Conservation (phyloP, 2,888 invertebrate genomes). For the Phorcus lineatus region DNA sequence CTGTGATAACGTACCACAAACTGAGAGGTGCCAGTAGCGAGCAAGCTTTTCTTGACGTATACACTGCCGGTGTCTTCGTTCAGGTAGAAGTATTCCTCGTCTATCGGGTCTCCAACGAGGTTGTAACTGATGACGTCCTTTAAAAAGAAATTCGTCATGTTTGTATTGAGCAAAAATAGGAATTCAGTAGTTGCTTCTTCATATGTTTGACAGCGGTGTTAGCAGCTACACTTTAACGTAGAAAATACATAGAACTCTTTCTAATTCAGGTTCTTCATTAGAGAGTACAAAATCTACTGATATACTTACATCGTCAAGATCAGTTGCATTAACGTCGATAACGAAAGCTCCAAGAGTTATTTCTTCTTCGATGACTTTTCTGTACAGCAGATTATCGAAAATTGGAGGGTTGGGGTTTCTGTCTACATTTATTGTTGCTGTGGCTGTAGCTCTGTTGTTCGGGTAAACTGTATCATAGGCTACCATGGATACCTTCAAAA, state of each 20-base stretch:
- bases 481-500: slow-evolving; percentile 48
- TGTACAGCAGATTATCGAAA: slow-evolving; percentile 48
- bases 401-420: slow-evolving; percentile 64
- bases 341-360: slow-evolving; percentile 51
- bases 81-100: slow-evolving; percentile 59
- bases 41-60: slow-evolving; percentile 53
- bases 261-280: too few relatives aligned
- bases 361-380: slow-evolving; percentile 50
- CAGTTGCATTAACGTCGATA: slow-evolving; percentile 59
- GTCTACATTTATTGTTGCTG: slow-evolving; percentile 64
- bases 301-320: slow-evolving; percentile 57
- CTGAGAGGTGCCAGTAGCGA: slow-evolving; percentile 30
- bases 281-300: too few relatives aligned
- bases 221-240: too few relatives aligned
- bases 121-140: slow-evolving; percentile 61
- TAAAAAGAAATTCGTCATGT: slow-evolving; percentile 1
- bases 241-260: too few relatives aligned
- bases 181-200: too few relatives aligned
- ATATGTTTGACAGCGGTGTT: too few relatives aligned
- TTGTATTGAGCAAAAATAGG: too few relatives aligned
- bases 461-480: slow-evolving; percentile 66
- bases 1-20: slow-evolving; percentile 38
- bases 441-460: slow-evolving; percentile 47
- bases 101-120: slow-evolving; percentile 60
- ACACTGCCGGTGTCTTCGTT: slow-evolving; percentile 56